Conservation (phyloP, 1,140 invertebrate species). For the Chironomus tepperi region DNA sequence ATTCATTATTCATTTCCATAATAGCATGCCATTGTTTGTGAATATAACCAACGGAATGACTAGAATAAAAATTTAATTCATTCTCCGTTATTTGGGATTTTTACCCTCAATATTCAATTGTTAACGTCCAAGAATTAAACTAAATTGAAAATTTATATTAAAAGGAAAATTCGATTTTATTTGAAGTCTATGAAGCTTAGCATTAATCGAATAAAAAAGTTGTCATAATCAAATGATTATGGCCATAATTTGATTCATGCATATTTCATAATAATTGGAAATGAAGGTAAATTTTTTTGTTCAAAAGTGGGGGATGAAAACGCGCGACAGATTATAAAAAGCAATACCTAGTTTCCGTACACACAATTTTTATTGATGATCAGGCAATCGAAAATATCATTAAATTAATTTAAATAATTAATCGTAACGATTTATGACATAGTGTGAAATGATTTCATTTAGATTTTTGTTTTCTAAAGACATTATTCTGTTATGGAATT, state of each 20-base stretch:
- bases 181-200: background rate
- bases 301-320: background rate
- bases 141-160: background rate
- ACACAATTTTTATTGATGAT: constrained; percentile 17
- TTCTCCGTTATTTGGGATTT: background rate
- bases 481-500: too few species aligned
- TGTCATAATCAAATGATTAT: constrained; percentile 24
- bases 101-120: constrained; percentile 2
- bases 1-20: background rate
- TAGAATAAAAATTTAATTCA: background rate
- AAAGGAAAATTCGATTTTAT: background rate
- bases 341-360: background rate
- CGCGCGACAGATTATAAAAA: background rate
- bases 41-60: background rate
- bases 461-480: background rate
- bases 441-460: background rate
- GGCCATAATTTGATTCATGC: constrained; percentile 16
- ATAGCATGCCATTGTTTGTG: background rate
- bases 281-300: background rate
- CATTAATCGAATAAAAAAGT: constrained; percentile 18
- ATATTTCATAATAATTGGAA: constrained; percentile 14
- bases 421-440: background rate
- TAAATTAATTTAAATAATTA: constrained; percentile 23
- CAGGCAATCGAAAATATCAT: constrained; percentile 16
- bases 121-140: background rate